A percentile compares a stretch with the other conserved stretches of the same genome.
Conservation (phyloP, 92 coral and sea anemone species). For the Phenganax marumi region DNA sequence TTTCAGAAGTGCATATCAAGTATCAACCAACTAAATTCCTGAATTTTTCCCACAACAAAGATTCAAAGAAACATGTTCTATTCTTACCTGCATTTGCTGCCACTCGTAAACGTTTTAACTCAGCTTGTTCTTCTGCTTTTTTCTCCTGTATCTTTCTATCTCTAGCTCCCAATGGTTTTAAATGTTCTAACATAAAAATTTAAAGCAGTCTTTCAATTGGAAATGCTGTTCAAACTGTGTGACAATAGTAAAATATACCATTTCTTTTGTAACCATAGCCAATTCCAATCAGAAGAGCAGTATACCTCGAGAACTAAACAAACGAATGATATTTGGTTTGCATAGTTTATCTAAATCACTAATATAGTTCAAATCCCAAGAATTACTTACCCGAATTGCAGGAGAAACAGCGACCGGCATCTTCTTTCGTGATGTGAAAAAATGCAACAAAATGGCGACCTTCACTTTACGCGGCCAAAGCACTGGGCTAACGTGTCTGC, state of each 20-base stretch:
- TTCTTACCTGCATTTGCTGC: conserved; percentile 25
- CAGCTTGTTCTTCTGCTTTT: conserved; percentile 42
- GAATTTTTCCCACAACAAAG: not conserved
- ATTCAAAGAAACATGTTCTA: not conserved
- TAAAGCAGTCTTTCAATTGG: not conserved
- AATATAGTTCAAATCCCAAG: not conserved
- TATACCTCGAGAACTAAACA: conserved; percentile 89
- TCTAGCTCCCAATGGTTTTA: conserved; percentile 42
- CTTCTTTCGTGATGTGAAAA: conserved; percentile 34
- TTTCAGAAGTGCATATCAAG: not conserved
- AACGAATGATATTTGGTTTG: not conserved
- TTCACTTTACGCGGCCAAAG: not conserved
- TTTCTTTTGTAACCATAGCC: conserved; percentile 96
- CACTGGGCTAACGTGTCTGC: too few relatives aligned
- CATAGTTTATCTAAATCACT: not conserved
- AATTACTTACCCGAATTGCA: conserved; percentile 67
- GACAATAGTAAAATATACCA: conserved; percentile 58
- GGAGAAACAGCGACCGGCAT: conserved; percentile 90
- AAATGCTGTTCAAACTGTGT: not conserved
- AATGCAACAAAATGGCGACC: conserved; percentile 30
- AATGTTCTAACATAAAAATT: conserved; percentile 22
- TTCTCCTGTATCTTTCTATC: conserved; percentile 37
- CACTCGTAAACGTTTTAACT: conserved; percentile 36
- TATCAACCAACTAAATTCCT: not conserved
- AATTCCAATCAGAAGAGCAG: conserved; percentile 80